Percentiles rank a stretch among this genome's conserved stretches.
These are phyloP conservation scores for Melanerpes aurifrons DNA, from an alignment of 2,113 vertebrate species.

Conservation along the genomic window DNA sequence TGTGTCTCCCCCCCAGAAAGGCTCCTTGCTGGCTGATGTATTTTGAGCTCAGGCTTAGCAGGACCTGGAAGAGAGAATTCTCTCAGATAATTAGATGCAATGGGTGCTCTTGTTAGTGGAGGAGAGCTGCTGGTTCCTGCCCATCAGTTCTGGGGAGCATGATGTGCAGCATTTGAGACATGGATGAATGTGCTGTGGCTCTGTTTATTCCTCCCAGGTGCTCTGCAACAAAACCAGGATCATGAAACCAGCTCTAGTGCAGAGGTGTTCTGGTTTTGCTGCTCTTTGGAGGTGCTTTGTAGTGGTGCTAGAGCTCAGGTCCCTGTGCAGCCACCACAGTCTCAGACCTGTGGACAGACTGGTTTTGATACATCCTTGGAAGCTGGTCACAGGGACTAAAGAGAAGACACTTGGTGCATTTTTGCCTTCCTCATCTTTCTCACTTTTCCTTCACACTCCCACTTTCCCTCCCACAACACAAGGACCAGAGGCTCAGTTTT, in stretches of 20 bases:
- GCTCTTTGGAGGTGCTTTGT: slow-evolving; percentile 46
- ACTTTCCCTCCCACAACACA: not conserved
- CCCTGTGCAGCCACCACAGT: not conserved
- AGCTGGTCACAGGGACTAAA: not conserved
- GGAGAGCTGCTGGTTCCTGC: slow-evolving; percentile 34
- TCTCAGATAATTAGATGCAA: slow-evolving; percentile 13
- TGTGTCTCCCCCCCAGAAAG: not conserved
- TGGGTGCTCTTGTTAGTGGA: not conserved
- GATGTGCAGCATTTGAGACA: not conserved
- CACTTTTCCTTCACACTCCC: not conserved
- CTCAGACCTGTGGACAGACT: not conserved
- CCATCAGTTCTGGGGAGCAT: not conserved
- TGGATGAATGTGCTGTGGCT: not conserved
- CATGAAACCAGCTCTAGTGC: not conserved
- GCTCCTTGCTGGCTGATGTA: not conserved
- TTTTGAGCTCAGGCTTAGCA: not conserved
- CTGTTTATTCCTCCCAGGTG: slow-evolving; percentile 27
- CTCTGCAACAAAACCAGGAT: slow-evolving; percentile 16
- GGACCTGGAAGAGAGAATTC: slow-evolving; percentile 16
- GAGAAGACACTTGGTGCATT: slow-evolving; percentile 27
- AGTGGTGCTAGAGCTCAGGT: slow-evolving; percentile 54
- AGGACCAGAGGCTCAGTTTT: not conserved
- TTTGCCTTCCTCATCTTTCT: not conserved
- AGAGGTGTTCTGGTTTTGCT: not conserved
- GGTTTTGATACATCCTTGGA: not conserved